These are phyloP conservation scores for Lates japonicus DNA, from an alignment of 2,797 vertebrate genomes.

Conservation along the genomic window DNA sequence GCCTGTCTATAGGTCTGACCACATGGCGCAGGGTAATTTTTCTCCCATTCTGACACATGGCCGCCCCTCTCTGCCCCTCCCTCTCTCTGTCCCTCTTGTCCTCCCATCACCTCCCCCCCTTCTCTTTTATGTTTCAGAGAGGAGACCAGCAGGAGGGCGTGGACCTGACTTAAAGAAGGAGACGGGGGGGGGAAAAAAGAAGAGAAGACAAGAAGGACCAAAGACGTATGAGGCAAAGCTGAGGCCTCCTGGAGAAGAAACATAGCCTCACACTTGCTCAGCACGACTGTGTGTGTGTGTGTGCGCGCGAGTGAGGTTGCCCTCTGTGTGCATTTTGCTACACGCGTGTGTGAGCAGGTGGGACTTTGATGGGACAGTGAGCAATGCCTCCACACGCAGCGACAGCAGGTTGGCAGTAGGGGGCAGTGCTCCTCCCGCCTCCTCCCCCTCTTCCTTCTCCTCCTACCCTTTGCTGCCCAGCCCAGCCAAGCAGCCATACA, in stretches of 20 bases:
- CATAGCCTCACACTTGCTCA: constrained; percentile 56
- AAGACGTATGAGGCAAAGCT: constrained; percentile 39
- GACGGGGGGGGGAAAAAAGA: constrained; percentile 24
- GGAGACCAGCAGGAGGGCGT: constrained; percentile 79
- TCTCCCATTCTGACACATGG: constrained; percentile 83
- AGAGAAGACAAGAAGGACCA: constrained; percentile 21
- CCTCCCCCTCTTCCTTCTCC: constrained; percentile 71
- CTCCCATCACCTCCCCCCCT: constrained; percentile 12
- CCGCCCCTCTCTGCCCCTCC: constrained; percentile 61
- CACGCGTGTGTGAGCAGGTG: constrained; percentile 81
- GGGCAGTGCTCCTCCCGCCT: constrained; percentile 78
- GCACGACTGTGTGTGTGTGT: constrained; percentile 51
- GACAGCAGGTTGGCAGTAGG: constrained; percentile 87
- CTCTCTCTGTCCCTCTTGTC: constrained; percentile 25
- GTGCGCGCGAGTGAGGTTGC: constrained; percentile 51
- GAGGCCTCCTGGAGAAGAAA: constrained; percentile 37
- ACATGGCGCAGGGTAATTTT: constrained; percentile 78
- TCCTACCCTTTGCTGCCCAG: constrained; percentile 70
- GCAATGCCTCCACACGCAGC: constrained; percentile 86
- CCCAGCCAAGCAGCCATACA: constrained; percentile 81
- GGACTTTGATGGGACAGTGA: constrained; percentile 87
- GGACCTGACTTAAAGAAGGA: constrained; percentile 69
- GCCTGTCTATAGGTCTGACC: constrained; percentile 69
- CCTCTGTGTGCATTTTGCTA: constrained; percentile 59
- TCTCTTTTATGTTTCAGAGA: constrained; percentile 75